Base-by-base conservation (phyloP, 2,113 vertebrate genomes). In the Dascyllus trimaculatus region DNA sequence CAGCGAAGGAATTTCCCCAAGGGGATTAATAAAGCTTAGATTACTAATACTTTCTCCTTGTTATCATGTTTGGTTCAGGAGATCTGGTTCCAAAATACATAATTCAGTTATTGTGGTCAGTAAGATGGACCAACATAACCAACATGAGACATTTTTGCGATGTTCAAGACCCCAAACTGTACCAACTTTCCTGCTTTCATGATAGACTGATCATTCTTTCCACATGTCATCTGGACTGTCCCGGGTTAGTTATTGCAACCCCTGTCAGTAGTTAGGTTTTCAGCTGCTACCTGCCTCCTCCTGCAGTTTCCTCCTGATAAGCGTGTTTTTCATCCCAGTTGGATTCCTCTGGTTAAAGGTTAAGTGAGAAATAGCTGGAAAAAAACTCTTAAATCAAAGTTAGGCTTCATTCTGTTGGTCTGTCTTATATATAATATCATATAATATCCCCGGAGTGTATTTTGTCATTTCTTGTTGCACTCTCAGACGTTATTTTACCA, bases 291-390 rank as follows among this genome's bases (percentile, higher is more conserved):
- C 25, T 46, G 56, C 32, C 68, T 56, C 32, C 60, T 60, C 13
- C 9, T 32, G 14, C 10, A 45, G 43, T 14, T 32, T 61, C 22
- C 45, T 53, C 5, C 45, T 51, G 24, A 32, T 61, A 29, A 51
- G 8, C 21, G 11, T 13, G 18, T n/a, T 46, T 56, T 78, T 63
- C n/a, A 48, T 56, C 51, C 38, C 26, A 56, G 51, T 48, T 17
- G 32, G 38, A 32, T 14, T 53, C 19, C 32, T 5, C 15, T 25
- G 18, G 54, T 59, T 53, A 71, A 78, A 78, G 52, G 59, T 71
- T 64, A 64, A 64, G 59, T 64, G 26, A 48, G 24, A 54, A 51
- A 24, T 26, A 25, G 48, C 53, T 29, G 29, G 9, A 72, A 51
- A 15, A 65, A 65, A 66, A 18, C 40, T 49, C 8, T n/a, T 25